Base-by-base conservation (phyloP, 1,140 invertebrate species). In the Armadillidium nasatum region DNA sequence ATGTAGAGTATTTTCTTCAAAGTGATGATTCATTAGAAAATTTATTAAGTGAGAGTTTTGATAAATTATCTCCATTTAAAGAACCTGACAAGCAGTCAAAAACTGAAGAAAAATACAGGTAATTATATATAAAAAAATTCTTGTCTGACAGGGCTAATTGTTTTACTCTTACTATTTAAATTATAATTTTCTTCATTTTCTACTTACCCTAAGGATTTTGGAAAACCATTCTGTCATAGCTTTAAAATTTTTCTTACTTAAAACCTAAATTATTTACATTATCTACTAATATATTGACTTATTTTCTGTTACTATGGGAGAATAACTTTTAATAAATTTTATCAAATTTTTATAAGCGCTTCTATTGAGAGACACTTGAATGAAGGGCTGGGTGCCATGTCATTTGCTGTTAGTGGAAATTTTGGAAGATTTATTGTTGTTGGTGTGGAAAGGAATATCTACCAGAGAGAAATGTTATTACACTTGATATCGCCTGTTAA, bases 51-150 rank as follows among this genome's bases (percentile, higher is more conserved):
- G 7, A 15, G 11, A 19, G 19, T 60, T 60, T 60, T 60, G 50
- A 60, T 60, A 60, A 60, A 60, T 60, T 60, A 60, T 60, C 50
- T 19, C 50, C 50, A 7, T 60, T 60, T 60, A 60, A 60, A 60
- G 50, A 33, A 33, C 33, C 33, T 33, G 33, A 60, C 50, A 60
- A 15, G 50, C 50, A 60, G 7, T 19, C 7, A 60, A 60, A 4
- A 60, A 7, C 4, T 15, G 50, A 60, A 60, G 50, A 15, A 60
- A 60, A 60, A 60, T 15, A 60, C 7, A 60, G 19, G 50, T 60
- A 60, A 33, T 33, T 33, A 33, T 33, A 33, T 33, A 33, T 33
- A 3, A 3, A 33, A 33, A 33, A 33, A 33, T 6, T 6, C 33
- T 33, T 33, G n/a, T 33, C 33, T 3, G 6, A 33, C 33, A 33